Evolutionary conservation across 2,888 invertebrate genomes (phyloP), one percentile per base, ranked within the genome.

Genomic region (Mythimna pallens): DNA sequence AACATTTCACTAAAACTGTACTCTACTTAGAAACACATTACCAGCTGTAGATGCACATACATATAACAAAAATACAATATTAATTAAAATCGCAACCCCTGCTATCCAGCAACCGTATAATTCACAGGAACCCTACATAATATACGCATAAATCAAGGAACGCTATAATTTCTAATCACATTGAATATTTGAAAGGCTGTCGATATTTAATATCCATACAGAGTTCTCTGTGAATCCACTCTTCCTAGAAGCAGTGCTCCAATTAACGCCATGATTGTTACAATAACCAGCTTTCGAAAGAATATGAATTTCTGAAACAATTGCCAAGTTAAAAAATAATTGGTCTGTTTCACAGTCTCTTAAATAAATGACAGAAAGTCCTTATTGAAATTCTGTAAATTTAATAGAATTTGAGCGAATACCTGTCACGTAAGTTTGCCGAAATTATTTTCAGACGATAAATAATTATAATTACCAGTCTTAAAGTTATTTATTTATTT

Each of bases 211-310:
- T 57, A 81, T 57, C 50, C n/a, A 9, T 57, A 50, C 25, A 36
- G 34, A 30, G 30, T 50, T 55, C 5, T 20, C 52, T 65, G 76
- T 66, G 52, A 47, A 43, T 57, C 9, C 0, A 8, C n/a, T 65
- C 43, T 30, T 43, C n/a, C 20, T 57, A 12, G 22, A n/a, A 54
- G 12, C 43, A 57, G 34, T 9, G 30, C 12, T 30, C 17, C 63
- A 76, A 76, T 76, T 40, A 58, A 50, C 40, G 30, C 10, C 12
- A 12, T 57, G 12, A 43, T 65, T 40, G 36, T 22, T 52, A 52
- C 22, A 43, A 25, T 66, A 76, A 76, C 30, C 61, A 30, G 81
- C 77, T 64, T 77, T 34, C 20, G 30, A 52, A 76, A 52, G 6
- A 9, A 36, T 52, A 10, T 22, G 20, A 64, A 54, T 54, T 40